These are phyloP conservation scores for Adelphocoris suturalis DNA, from an alignment of 2,888 invertebrate species.

Conservation along the genomic window DNA sequence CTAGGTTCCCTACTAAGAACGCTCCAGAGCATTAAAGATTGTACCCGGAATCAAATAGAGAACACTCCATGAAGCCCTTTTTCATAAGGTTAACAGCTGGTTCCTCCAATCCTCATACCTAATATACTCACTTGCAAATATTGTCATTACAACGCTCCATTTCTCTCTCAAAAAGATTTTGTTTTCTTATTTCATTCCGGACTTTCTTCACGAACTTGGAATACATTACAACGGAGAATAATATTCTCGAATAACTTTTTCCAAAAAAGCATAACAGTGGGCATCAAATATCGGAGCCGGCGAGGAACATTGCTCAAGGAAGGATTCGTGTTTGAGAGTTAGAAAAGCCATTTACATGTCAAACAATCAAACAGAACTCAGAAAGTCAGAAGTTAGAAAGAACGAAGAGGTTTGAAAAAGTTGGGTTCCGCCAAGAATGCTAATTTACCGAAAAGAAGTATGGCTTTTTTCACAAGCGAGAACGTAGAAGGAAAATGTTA, in stretches of 20 bases:
- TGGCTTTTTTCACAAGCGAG: not conserved
- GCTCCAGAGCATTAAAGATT: too few relatives aligned
- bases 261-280: conserved; percentile 24
- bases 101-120: not conserved
- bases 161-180: not conserved
- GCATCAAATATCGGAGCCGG: conserved; percentile 15
- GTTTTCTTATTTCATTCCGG: too few relatives aligned
- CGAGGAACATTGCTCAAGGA: conserved; percentile 43
- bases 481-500: not conserved
- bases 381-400: conserved; percentile 3
- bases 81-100: not conserved
- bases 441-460: conserved; percentile 41
- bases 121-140: not conserved
- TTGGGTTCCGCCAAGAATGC: not conserved
- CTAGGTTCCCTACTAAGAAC: too few relatives aligned
- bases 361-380: conserved; percentile 61
- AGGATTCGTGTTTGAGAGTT: conserved; percentile 55
- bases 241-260: not conserved
- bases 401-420: conserved; percentile 50
- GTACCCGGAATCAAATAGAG: too few relatives aligned
- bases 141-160: not conserved
- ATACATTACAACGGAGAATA: not conserved
- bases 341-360: conserved; percentile 59
- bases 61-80: too few relatives aligned
- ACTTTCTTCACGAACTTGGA: not conserved